Evolutionary conservation across 1,140 invertebrate species (phyloP).

Genomic region (Episyrphus balteatus): DNA sequence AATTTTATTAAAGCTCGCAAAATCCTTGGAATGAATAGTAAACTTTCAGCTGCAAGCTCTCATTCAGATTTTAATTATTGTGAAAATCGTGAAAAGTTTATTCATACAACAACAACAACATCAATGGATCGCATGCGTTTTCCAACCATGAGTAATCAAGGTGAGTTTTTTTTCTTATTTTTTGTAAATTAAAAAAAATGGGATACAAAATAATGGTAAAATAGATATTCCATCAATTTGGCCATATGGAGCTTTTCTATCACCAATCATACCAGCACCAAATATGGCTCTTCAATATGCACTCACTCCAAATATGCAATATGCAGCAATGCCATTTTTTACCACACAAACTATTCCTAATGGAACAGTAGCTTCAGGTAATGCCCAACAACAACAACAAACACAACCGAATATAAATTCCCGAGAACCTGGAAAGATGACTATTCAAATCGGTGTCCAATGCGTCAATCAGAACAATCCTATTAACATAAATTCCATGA

Average conservation of each 20-base stretch:
- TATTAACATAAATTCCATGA: conserved; percentile 9
- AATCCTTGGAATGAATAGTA: conserved; percentile 6
- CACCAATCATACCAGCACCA: conserved; percentile 6
- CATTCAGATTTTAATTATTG: background rate
- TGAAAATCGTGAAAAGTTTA: too few species aligned
- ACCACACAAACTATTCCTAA: background rate
- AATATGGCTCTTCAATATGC: conserved; percentile 6
- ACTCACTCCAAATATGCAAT: conserved; percentile 3
- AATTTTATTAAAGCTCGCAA: conserved; percentile 5
- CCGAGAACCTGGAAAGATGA: conserved; percentile 5
- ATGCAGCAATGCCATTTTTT: conserved; percentile 5
- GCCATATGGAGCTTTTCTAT: conserved; percentile 8
- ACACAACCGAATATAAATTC: background rate
- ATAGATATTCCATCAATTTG: conserved; percentile 10
- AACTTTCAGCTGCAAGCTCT: background rate
- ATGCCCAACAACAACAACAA: conserved; percentile 2
- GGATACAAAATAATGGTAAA: too few species aligned
- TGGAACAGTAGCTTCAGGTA: background rate
- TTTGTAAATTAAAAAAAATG: background rate
- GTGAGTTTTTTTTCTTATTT: background rate
- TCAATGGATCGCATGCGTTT: conserved; percentile 8
- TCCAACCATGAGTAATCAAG: conserved; percentile 9
- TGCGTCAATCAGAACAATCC: conserved; percentile 9
- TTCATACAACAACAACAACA: conserved; percentile 6
- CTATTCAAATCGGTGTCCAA: conserved; percentile 11